These are phyloP conservation scores for Delia radicum DNA, from an alignment of 1,140 invertebrate species.

Conservation along the genomic window DNA sequence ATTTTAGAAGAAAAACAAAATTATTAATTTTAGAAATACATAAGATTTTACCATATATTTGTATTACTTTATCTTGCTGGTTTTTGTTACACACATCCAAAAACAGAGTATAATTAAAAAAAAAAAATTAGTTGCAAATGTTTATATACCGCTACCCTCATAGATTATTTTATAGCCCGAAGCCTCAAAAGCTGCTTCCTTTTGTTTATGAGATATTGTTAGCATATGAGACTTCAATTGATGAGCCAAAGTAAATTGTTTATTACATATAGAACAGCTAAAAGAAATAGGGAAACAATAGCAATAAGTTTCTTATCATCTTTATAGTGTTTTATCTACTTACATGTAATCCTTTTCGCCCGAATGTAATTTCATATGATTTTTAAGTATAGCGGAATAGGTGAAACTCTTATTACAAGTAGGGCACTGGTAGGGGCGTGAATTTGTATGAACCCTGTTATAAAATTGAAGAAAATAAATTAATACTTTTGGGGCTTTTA, in stretches of 20 bases:
- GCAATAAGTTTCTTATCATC: background rate
- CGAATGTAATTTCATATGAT: slow-evolving; percentile 42
- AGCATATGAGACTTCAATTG: slow-evolving; percentile 49
- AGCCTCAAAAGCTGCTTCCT: slow-evolving; percentile 31
- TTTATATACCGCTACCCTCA: background rate
- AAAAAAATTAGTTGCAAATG: background rate
- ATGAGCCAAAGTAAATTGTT: slow-evolving; percentile 45
- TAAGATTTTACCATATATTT: background rate
- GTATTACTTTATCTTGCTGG: background rate
- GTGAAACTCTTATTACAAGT: slow-evolving; percentile 63
- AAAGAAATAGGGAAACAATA: slow-evolving; percentile 11
- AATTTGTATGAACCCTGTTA: slow-evolving; percentile 60
- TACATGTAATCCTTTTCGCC: slow-evolving; percentile 45
- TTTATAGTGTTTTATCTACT: background rate
- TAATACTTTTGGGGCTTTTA: background rate
- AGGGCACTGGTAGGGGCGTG: slow-evolving; percentile 61
- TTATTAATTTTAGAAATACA: background rate
- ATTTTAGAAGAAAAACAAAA: background rate
- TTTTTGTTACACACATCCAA: background rate
- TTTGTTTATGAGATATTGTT: slow-evolving; percentile 43
- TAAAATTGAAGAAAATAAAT: background rate
- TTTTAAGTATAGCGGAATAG: slow-evolving; percentile 55
- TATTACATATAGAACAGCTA: slow-evolving; percentile 44
- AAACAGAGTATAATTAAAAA: background rate
- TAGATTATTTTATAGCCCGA: slow-evolving; percentile 27